Conservation (phyloP, 2,113 vertebrate species). For the Thalassarche chlororhynchos region DNA sequence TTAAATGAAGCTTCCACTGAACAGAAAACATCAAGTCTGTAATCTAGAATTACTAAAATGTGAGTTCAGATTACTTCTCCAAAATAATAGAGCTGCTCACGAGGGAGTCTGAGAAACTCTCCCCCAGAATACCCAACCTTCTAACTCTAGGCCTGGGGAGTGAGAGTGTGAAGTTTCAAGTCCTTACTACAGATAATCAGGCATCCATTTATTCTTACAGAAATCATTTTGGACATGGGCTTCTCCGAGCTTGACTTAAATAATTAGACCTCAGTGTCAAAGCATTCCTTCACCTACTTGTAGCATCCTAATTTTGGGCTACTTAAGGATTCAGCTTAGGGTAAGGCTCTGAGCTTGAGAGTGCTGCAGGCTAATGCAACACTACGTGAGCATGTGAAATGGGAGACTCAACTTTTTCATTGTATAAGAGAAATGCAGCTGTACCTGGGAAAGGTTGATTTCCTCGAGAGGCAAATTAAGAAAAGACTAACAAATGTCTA, state of each 20-base stretch:
- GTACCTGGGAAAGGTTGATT: not conserved
- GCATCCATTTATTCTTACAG: not conserved
- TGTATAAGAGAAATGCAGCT: not conserved
- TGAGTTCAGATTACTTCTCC: not conserved
- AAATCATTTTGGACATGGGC: not conserved
- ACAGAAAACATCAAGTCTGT: not conserved
- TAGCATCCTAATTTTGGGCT: not conserved
- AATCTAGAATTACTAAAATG: not conserved
- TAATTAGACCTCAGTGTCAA: not conserved
- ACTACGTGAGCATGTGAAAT: rapidly evolving
- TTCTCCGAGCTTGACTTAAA: not conserved
- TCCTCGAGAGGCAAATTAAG: not conserved
- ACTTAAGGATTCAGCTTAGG: not conserved
- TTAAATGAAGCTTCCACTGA: not conserved
- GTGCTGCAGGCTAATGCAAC: not conserved
- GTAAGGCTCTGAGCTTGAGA: not conserved
- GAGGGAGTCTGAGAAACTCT: not conserved
- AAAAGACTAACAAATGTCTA: not conserved
- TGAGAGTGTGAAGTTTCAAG: not conserved
- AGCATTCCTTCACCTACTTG: not conserved
- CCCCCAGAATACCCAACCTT: not conserved
- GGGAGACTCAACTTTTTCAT: not conserved
- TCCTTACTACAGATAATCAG: not conserved
- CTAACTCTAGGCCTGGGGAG: not conserved
- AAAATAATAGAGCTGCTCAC: not conserved